Evolutionary conservation across 2,113 vertebrate genomes (phyloP), one percentile per base, ranked within the genome.

Genomic region (Scopus umbretta): DNA sequence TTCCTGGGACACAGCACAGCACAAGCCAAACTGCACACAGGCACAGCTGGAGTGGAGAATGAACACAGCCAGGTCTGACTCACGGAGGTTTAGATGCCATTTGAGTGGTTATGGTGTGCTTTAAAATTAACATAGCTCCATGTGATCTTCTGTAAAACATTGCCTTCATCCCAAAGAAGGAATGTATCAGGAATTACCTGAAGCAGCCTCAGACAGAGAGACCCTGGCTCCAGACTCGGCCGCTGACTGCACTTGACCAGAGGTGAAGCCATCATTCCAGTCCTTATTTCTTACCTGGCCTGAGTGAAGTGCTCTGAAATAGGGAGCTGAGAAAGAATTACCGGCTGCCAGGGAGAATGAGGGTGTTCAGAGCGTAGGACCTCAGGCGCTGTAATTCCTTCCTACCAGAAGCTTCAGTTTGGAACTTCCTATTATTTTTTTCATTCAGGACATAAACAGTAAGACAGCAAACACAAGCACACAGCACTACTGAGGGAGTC

Each of bases 21-120:
- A 11, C 0, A 0, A 63, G 58, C 18, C 38, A 72, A 72, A 55
- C n/a, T n/a, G 43, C 38, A 50, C 34, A 29, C 10, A 59, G n/a
- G 30, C 11, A 42, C 16, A 34, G 38, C 43, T 45, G 59, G 38
- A 68, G 27, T 13, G 29, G 49, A 23, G 53, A 73, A 40, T 7
- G 63, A 62, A 62, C 27, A 30, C 13, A 36, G 30, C 27, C 63
- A 45, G 58, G 63, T 7, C 63, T 15, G n/a, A 50, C 29, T 68
- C 58, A 9, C 2, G 0, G 43, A 78, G 43, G 21, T 79, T 67
- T 45, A 53, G 42, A 25, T 79, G 47, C 16, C 34, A 4, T 68
- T 72, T 43, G 36, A 34, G 36, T 25, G 40, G 29, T 72, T 79
- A 43, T 6, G 17, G 16, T 66, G 56, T 45, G 34, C 42, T 66